Base-by-base conservation (phyloP, 2,113 vertebrate species). In the Hypomesus transpacificus region DNA sequence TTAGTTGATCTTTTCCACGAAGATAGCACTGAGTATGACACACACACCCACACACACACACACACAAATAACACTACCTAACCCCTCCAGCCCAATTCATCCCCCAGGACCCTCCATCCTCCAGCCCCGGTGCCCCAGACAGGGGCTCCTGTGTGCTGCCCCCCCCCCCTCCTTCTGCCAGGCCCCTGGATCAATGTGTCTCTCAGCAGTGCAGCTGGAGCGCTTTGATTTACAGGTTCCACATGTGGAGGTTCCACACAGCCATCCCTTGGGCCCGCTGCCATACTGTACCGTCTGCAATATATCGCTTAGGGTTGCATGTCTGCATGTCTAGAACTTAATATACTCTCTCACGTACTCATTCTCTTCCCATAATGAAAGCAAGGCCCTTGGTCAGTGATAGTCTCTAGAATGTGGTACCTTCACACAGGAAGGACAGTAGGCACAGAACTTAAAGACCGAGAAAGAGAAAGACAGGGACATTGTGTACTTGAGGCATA, bases 171-270 rank as follows among this genome's bases (percentile, higher is more conserved):
- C 54, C 34, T 54, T 26, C 50, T 34, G 31, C 34, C 54, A 51
- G 28, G 1, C n/a, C 28, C 1, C 68, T 4, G 51, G 52, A 22
- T 57, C 52, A 21, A 22, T 26, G 24, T n/a, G 53, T 75, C 77
- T 57, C 50, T 75, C 68, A 71, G 20, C 77, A 75, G 62, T 60
- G 26, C 51, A 20, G 64, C 64, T 71, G 52, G 22, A 22, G 50
- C 26, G 51, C 20, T 26, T 56, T 75, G 76, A 81, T 81, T 81
- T 81, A 81, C 53, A 68, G 61, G 64, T 69, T 78, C 73, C 79
- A 75, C 66, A 73, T 82, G 73, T 70, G 57, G 34, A 60, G 46
- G 52, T 74, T 71, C 39, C 65, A 56, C 17, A 20, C n/a, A 56
- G 59, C 59, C 56, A 64, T 61, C 60, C 46, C 57, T 22, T 21